phyloP scores from a whole-genome alignment of 2,797 vertebrate genomes.

The Sarcoramphus papa region DNA sequence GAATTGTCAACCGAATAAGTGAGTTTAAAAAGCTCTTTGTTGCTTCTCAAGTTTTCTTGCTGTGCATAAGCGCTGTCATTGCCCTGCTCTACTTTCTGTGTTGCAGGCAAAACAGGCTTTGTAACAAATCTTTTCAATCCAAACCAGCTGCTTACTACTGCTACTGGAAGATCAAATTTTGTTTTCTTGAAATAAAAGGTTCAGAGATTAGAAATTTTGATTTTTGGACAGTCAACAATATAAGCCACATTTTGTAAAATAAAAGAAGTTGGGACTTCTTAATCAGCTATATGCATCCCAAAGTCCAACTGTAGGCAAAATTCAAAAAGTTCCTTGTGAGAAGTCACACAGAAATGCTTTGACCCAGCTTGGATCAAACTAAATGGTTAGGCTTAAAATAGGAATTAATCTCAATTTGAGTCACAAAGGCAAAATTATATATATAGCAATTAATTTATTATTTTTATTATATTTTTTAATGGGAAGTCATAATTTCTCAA shows the following conservation, averaged over 20 bases:
- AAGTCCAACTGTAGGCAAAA: neutral
- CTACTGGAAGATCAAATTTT: neutral
- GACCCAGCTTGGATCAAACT: neutral
- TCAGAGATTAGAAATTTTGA: neutral
- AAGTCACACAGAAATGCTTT: neutral
- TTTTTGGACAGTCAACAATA: neutral
- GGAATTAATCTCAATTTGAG: neutral
- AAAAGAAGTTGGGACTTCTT: neutral
- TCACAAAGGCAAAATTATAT: neutral
- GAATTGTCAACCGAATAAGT: neutral
- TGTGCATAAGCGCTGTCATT: neutral
- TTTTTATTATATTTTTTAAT: neutral
- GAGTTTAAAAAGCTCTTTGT: constrained; percentile 9
- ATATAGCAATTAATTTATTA: neutral
- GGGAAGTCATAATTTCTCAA: neutral
- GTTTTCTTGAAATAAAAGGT: neutral
- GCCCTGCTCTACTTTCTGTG: neutral
- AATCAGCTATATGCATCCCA: neutral
- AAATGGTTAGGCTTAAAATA: neutral
- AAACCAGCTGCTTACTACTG: neutral
- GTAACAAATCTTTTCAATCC: neutral
- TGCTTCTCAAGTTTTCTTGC: neutral
- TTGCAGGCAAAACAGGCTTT: neutral
- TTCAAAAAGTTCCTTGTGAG: neutral
- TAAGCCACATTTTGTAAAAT: neutral